phyloP scores from a whole-genome alignment of 2,888 invertebrate genomes.

The Tenthredo livida region DNA sequence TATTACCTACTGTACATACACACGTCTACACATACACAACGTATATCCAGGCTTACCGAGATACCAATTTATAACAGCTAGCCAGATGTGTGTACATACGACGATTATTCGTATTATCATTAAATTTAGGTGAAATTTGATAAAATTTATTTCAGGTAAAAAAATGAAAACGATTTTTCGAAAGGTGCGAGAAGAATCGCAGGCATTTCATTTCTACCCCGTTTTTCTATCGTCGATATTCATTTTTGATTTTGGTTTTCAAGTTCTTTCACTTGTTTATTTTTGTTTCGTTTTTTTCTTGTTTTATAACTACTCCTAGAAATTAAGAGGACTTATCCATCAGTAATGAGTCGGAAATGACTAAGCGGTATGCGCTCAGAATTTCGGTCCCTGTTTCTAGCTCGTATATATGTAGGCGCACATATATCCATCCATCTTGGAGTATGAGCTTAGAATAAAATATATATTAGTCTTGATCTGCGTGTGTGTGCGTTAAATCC shows the following conservation, averaged over 20 bases:
- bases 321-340: conserved; percentile 46
- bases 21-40: too few relatives aligned
- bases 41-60: not conserved
- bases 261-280: too few relatives aligned
- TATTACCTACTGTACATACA: not conserved
- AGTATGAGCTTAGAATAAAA: not conserved
- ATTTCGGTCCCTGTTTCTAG: not conserved
- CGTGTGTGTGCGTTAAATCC: not conserved
- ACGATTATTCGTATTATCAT: not conserved
- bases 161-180: too few relatives aligned
- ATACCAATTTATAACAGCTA: not conserved
- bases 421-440: not conserved
- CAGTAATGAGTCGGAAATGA: conserved; percentile 51
- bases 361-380: conserved; percentile 37
- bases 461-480: conserved; percentile 3
- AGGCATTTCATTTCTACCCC: not conserved
- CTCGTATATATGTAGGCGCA: not conserved
- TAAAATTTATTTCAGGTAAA: too few relatives aligned
- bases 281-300: not conserved
- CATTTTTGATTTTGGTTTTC: too few relatives aligned
- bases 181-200: too few relatives aligned
- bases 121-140: too few relatives aligned
- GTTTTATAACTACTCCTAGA: not conserved
- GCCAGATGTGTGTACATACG: not conserved
- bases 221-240: not conserved